Conservation (phyloP, 2,797 vertebrate species). For the Sebastes flavidus region DNA sequence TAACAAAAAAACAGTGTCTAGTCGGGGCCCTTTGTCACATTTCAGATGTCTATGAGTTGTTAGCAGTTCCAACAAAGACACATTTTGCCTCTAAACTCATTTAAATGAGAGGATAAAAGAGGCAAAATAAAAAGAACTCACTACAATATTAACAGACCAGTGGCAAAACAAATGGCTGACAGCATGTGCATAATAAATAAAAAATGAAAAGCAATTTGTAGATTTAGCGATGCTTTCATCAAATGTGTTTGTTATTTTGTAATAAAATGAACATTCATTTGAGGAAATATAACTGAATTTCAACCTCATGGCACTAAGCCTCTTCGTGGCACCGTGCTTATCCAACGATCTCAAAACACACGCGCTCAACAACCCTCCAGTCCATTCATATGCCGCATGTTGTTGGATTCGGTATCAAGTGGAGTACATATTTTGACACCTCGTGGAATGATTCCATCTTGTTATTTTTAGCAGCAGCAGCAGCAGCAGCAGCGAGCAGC, state of each 20-base stretch:
- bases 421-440: conserved; percentile 54
- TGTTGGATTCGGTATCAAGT: conserved; percentile 42
- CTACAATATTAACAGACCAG: background rate
- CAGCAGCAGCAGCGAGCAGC: background rate
- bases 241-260: background rate
- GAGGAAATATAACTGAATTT: background rate
- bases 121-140: background rate
- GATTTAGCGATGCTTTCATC: background rate
- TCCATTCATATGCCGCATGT: conserved; percentile 31
- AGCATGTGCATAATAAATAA: background rate
- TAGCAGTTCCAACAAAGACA: too few relatives aligned
- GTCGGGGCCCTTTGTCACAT: too few relatives aligned
- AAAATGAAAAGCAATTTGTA: background rate
- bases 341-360: background rate
- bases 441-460: conserved; percentile 48
- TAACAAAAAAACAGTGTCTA: background rate
- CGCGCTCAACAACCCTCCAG: background rate
- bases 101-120: background rate
- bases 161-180: background rate
- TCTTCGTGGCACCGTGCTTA: background rate
- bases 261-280: background rate
- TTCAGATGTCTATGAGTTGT: too few relatives aligned
- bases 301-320: background rate
- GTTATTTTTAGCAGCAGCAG: conserved; percentile 58
- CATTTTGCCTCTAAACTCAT: too few relatives aligned